Evolutionary conservation across 2,888 invertebrate species (phyloP).

Genomic region (Lasioglossum oenotherae): DNA sequence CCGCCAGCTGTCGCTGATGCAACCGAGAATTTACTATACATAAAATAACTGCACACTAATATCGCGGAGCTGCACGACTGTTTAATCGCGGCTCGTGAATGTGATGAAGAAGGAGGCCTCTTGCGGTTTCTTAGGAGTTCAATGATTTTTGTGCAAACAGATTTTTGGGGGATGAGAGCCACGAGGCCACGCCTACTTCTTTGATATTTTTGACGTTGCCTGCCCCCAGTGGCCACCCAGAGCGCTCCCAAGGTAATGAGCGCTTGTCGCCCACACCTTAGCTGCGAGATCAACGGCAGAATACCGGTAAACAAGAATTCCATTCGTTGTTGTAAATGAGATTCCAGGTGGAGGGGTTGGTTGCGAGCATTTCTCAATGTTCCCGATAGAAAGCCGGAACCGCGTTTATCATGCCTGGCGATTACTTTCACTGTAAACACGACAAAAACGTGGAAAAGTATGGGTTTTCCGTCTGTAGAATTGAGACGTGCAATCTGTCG

Average conservation of each 20-base stretch:
- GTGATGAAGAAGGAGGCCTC: background rate
- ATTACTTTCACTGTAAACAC: conserved; percentile 32
- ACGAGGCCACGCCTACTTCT: background rate
- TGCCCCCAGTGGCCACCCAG: background rate
- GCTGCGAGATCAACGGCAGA: background rate
- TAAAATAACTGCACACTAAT: conserved; percentile 48
- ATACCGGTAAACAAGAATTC: background rate
- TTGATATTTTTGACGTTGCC: background rate
- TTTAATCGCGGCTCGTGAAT: conserved; percentile 21
- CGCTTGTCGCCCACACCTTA: background rate
- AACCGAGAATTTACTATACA: conserved; percentile 29
- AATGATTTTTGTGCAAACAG: background rate
- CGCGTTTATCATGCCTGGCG: conserved; percentile 14
- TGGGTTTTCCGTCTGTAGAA: background rate
- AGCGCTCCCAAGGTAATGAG: background rate
- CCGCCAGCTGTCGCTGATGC: conserved; percentile 62
- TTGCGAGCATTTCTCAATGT: background rate
- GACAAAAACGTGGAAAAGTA: background rate
- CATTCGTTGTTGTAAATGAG: background rate
- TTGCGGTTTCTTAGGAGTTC: background rate
- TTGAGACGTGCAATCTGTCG: conserved; percentile 3
- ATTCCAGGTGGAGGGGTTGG: background rate
- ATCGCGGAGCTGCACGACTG: background rate
- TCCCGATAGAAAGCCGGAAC: conserved; percentile 28
- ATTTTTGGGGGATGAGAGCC: too few species aligned